Conservation (phyloP, 2,888 invertebrate species). For the Apodemia duryi region DNA sequence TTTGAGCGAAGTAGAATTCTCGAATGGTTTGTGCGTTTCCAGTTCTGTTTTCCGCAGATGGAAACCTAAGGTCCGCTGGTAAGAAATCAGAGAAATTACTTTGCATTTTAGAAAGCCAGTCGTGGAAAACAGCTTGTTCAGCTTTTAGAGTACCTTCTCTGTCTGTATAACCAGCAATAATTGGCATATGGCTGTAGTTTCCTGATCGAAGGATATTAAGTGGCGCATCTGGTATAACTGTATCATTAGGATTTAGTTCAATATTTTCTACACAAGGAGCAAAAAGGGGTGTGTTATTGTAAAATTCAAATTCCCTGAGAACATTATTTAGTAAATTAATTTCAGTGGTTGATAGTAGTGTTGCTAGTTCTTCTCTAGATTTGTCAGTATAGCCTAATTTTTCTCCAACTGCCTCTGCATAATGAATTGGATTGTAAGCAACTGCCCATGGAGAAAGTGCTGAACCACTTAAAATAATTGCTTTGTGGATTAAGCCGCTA, state of each 20-base stretch:
- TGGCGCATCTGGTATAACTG: slow-evolving; percentile 53
- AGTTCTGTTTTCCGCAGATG: neutral
- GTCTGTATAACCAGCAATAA: slow-evolving; percentile 53
- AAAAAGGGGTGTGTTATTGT: slow-evolving; percentile 58
- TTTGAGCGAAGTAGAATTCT: slow-evolving; percentile 39
- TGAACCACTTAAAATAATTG: slow-evolving; percentile 61
- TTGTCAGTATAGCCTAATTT: slow-evolving; percentile 49
- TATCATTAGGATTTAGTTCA: slow-evolving; percentile 39
- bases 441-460: slow-evolving; percentile 63
- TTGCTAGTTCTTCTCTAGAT: slow-evolving; percentile 44
- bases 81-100: slow-evolving; percentile 55
- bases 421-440: slow-evolving; percentile 56
- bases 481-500: slow-evolving; percentile 54
- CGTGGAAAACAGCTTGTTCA: slow-evolving; percentile 41
- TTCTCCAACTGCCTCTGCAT: slow-evolving; percentile 47
- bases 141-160: slow-evolving; percentile 62
- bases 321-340: slow-evolving; percentile 39
- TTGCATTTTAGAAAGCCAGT: slow-evolving; percentile 56
- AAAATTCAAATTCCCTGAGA: slow-evolving; percentile 45
- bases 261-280: slow-evolving; percentile 63
- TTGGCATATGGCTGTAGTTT: slow-evolving; percentile 55
- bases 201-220: slow-evolving; percentile 49
- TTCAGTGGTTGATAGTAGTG: slow-evolving; percentile 42
- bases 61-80: slow-evolving; percentile 50
- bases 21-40: neutral